Conservation (phyloP, 1,140 invertebrate species). For the Trypoxylus dichotomus region DNA sequence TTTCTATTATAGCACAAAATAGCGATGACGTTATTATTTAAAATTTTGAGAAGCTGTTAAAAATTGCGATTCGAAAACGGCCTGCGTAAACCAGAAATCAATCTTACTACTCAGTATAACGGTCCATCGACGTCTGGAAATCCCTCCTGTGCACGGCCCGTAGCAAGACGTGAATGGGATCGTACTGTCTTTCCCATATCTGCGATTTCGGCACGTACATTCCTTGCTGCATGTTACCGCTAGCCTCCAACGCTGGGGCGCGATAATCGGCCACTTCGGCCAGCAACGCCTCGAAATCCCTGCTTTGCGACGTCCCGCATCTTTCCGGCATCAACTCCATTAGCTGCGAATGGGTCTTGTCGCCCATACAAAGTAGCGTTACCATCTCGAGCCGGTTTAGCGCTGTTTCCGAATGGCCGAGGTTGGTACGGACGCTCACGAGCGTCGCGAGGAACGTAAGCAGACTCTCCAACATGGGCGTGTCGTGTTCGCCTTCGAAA, state of each 20-base stretch:
- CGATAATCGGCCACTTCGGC: slow-evolving; percentile 76
- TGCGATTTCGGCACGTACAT: slow-evolving; percentile 87
- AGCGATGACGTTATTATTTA: too few relatives aligned
- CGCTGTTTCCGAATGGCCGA: slow-evolving; percentile 62
- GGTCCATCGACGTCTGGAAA: slow-evolving; percentile 92
- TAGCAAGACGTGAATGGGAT: slow-evolving; percentile 89
- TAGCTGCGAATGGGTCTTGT: slow-evolving; percentile 93
- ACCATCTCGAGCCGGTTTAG: slow-evolving; percentile 84
- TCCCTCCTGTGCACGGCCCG: slow-evolving; percentile 89
- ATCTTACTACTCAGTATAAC: slow-evolving; percentile 80
- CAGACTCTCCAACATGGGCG: slow-evolving; percentile 89
- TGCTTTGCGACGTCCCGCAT: slow-evolving; percentile 85
- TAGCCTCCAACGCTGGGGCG: slow-evolving; percentile 75
- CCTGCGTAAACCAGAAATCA: background rate
- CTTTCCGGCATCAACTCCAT: slow-evolving; percentile 94
- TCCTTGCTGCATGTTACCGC: slow-evolving; percentile 88
- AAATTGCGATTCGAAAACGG: too few relatives aligned
- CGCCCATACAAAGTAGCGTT: slow-evolving; percentile 86
- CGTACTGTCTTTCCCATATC: slow-evolving; percentile 91
- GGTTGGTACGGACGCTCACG: slow-evolving; percentile 86
- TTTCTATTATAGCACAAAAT: too few relatives aligned
- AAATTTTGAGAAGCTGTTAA: too few relatives aligned
- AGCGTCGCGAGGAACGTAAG: slow-evolving; percentile 89
- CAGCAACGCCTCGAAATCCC: slow-evolving; percentile 85
- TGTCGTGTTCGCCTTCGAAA: slow-evolving; percentile 76